Conservation (phyloP, 2,797 vertebrate species). For the Muscicapa comitata region DNA sequence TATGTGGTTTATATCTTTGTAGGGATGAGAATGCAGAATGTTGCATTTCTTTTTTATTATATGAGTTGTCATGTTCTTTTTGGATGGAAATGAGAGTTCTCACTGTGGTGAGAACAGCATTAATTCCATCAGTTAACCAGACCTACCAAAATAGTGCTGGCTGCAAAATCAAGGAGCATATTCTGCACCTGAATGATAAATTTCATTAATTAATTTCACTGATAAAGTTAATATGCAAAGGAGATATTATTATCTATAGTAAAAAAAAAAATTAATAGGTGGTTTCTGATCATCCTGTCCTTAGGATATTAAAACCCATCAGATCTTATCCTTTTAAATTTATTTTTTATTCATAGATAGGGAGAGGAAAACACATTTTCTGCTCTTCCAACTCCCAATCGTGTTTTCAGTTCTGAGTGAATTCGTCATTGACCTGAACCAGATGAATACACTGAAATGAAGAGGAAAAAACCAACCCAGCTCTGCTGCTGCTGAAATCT, state of each 20-base stretch:
- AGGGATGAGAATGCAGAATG: neutral
- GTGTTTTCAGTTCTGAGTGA: neutral
- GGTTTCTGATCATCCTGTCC: neutral
- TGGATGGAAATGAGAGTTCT: neutral
- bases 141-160: neutral
- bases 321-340: neutral
- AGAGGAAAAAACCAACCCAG: neutral
- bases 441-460: neutral
- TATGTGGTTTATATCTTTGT: neutral
- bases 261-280: neutral
- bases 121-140: neutral
- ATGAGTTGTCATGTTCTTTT: neutral
- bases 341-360: neutral
- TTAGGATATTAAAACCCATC: neutral
- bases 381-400: neutral
- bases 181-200: neutral
- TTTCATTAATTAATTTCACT: neutral
- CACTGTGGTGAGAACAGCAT: neutral
- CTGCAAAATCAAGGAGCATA: neutral
- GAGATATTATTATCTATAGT: neutral
- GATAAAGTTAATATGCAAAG: neutral
- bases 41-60: neutral
- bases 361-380: neutral
- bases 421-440: neutral
- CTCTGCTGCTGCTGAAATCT: rapidly evolving